Evolutionary conservation across 2,888 invertebrate genomes (phyloP).

Genomic region (Pheosia gnoma): DNA sequence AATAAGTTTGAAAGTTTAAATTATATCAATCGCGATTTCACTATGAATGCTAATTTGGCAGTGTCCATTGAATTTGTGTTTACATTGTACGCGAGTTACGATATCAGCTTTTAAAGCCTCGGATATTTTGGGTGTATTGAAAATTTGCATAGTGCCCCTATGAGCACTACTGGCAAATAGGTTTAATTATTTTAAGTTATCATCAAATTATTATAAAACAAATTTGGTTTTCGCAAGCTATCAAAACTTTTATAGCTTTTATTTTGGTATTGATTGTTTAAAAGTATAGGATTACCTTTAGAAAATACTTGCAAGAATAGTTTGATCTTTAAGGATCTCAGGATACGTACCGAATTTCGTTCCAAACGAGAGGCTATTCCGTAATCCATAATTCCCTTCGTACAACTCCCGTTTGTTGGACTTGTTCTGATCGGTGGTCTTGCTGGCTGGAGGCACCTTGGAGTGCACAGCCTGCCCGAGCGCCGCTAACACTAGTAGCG

Average conservation of each 20-base stretch:
- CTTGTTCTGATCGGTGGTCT: conserved; percentile 34
- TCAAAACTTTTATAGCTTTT: too few species aligned
- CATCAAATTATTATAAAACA: too few species aligned
- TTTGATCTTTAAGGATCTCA: too few species aligned
- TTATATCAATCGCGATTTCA: background rate
- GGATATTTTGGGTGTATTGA: too few species aligned
- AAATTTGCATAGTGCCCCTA: too few species aligned
- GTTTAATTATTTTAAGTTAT: too few species aligned
- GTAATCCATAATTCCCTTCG: conserved; percentile 52
- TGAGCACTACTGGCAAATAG: too few species aligned
- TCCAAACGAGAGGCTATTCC: conserved; percentile 7
- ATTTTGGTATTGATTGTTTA: too few species aligned
- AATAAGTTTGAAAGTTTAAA: background rate
- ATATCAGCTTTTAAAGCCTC: background rate
- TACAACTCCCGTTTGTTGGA: conserved; percentile 56
- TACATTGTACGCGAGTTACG: background rate
- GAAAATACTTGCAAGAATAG: too few species aligned
- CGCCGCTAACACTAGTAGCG: conserved; percentile 53
- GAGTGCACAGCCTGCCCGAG: conserved; percentile 44
- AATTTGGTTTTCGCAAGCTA: too few species aligned
- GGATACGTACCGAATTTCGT: conserved; percentile 25
- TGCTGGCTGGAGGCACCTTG: conserved; percentile 16
- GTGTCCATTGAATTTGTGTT: background rate
- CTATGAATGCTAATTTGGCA: background rate
- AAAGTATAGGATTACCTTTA: too few species aligned